Conservation (phyloP, 2,888 invertebrate species). For the Siphlonurus alternatus region DNA sequence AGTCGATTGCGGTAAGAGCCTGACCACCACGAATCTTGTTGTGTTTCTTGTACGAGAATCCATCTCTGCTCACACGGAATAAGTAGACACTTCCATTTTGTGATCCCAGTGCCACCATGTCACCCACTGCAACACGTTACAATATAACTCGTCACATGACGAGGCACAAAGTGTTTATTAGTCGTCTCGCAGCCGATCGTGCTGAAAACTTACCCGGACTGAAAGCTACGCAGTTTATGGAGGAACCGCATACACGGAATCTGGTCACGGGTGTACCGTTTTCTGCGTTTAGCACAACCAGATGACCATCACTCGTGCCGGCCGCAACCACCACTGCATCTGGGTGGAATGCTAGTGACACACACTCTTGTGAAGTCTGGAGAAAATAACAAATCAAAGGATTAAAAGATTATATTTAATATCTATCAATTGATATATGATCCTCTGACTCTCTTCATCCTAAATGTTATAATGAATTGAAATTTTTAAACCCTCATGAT, state of each 20-base stretch:
- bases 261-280: slow-evolving; percentile 74
- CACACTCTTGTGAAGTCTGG: slow-evolving; percentile 71
- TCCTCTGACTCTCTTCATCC: not conserved
- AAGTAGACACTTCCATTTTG: slow-evolving; percentile 75
- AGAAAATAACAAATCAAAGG: not conserved
- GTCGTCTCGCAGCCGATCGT: no score
- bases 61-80: slow-evolving; percentile 73
- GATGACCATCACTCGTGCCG: slow-evolving; percentile 78
- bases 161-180: no score
- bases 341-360: slow-evolving; percentile 74
- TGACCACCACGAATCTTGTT: slow-evolving; percentile 77
- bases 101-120: slow-evolving; percentile 73
- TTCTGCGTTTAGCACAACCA: slow-evolving; percentile 71
- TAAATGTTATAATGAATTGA: not conserved
- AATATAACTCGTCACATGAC: no score
- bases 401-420: not conserved
- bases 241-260: slow-evolving; percentile 70
- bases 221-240: slow-evolving; percentile 69
- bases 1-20: slow-evolving; percentile 71
- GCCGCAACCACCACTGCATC: slow-evolving; percentile 74
- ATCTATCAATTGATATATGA: no score
- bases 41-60: slow-evolving; percentile 77
- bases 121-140: slow-evolving; percentile 46
- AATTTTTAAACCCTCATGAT: no score
- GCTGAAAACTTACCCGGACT: slow-evolving; percentile 61